Conservation (phyloP, 1,140 invertebrate species). For the Pseudoatta argentina region DNA sequence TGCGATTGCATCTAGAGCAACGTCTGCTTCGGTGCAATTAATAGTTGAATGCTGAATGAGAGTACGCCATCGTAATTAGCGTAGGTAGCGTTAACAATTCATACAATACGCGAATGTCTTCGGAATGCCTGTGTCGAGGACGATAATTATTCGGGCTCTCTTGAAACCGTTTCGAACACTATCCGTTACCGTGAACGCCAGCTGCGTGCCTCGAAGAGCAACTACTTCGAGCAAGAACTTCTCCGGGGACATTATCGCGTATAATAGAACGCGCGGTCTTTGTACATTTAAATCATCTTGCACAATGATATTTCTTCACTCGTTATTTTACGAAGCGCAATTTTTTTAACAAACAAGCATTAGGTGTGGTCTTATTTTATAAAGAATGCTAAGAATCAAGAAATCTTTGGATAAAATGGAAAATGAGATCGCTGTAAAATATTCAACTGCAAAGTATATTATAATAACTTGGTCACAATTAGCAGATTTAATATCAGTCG, state of each 20-base stretch:
- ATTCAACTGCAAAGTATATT: background rate
- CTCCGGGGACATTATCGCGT: background rate
- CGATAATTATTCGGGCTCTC: slow-evolving; percentile 48
- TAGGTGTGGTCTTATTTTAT: background rate
- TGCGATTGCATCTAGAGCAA: slow-evolving; percentile 17
- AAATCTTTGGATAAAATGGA: background rate
- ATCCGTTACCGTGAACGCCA: slow-evolving; percentile 43
- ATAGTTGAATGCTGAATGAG: slow-evolving; percentile 39
- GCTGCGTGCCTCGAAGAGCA: slow-evolving; percentile 20
- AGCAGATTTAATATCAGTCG: background rate
- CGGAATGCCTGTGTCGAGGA: slow-evolving; percentile 28
- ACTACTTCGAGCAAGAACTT: slow-evolving; percentile 22
- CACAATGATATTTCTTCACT: background rate
- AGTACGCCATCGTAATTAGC: slow-evolving; percentile 49
- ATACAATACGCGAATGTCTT: slow-evolving; percentile 40
- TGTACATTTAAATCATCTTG: slow-evolving; percentile 18
- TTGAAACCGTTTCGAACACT: slow-evolving; percentile 32
- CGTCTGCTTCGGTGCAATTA: slow-evolving; percentile 41
- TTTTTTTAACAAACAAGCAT: background rate
- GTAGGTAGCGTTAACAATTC: slow-evolving; percentile 52
- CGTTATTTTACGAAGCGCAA: background rate
- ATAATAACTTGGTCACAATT: background rate
- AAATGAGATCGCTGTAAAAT: background rate
- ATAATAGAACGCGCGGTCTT: slow-evolving; percentile 20
- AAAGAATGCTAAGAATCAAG: background rate